Percentiles rank a stretch among this genome's conserved stretches.
These are phyloP conservation scores for Amorpha juglandis DNA, from an alignment of 2,888 invertebrate species.

Conservation along the genomic window DNA sequence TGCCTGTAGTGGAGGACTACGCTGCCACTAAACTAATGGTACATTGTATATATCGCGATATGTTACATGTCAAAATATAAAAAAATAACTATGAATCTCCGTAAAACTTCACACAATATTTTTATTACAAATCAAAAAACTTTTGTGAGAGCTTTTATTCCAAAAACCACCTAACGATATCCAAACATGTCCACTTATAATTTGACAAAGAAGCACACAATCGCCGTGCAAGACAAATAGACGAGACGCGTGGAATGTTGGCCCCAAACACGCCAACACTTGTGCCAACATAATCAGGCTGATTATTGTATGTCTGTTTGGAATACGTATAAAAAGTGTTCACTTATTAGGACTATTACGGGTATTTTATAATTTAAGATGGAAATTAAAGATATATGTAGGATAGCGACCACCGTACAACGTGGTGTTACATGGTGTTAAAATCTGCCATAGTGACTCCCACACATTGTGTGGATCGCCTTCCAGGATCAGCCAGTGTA, in stretches of 20 bases:
- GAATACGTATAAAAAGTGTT: no score
- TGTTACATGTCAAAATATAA: not conserved
- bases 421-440: no score
- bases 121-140: not conserved
- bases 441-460: no score
- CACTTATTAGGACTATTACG: not conserved
- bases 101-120: slow-evolving; percentile 1
- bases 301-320: slow-evolving; percentile 38
- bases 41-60: no score
- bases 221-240: slow-evolving; percentile 39
- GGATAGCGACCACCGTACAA: no score
- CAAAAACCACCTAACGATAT: slow-evolving; percentile 53
- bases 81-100: not conserved
- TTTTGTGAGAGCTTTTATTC: slow-evolving; percentile 4
- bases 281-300: slow-evolving; percentile 72
- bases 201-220: slow-evolving; percentile 47
- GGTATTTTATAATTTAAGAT: not conserved
- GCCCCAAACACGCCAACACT: slow-evolving; percentile 56
- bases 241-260: slow-evolving; percentile 47
- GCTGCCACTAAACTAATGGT: no score
- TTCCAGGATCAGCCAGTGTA: no score
- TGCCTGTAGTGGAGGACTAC: no score
- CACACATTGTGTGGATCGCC: no score
- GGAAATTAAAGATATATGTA: no score
- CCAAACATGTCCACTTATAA: slow-evolving; percentile 51